phyloP scores from a whole-genome alignment of 2,113 vertebrate genomes.

The Dermatemys mawii region DNA sequence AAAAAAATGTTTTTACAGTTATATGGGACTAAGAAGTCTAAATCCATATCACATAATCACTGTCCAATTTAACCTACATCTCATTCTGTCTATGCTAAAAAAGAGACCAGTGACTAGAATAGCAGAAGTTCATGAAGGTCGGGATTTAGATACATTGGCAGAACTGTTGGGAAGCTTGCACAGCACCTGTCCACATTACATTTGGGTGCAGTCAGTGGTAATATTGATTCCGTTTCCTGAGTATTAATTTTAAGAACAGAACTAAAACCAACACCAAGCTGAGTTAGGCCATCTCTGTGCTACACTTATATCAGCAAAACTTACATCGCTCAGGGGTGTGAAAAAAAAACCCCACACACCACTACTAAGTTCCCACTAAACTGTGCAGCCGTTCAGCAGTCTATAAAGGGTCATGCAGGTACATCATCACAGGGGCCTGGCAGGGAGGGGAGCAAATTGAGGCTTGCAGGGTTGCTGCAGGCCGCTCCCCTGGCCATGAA shows the following conservation, averaged over 20 bases:
- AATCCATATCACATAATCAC: not conserved
- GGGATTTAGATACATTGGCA: not conserved
- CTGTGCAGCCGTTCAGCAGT: too few relatives aligned
- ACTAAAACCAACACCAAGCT: not conserved
- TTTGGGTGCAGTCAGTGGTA: not conserved
- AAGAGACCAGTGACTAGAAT: not conserved
- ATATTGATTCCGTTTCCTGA: not conserved
- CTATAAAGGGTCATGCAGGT: too few relatives aligned
- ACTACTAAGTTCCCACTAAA: too few relatives aligned
- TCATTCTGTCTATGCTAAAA: not conserved
- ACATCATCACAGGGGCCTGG: too few relatives aligned
- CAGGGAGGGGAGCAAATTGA: too few relatives aligned
- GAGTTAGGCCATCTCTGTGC: not conserved
- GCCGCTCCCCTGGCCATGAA: too few relatives aligned
- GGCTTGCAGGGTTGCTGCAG: too few relatives aligned
- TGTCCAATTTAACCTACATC: not conserved
- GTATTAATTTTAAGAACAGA: not conserved
- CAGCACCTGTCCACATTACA: not conserved
- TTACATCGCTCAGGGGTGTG: too few relatives aligned
- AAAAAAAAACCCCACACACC: too few relatives aligned
- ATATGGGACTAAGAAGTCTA: too few relatives aligned
- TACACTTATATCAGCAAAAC: too few relatives aligned
- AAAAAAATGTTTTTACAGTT: not conserved
- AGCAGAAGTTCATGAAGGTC: not conserved
- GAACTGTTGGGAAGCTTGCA: not conserved